phyloP scores from a whole-genome alignment of 2,797 vertebrate species.

The Neosilurus mollespiculum region DNA sequence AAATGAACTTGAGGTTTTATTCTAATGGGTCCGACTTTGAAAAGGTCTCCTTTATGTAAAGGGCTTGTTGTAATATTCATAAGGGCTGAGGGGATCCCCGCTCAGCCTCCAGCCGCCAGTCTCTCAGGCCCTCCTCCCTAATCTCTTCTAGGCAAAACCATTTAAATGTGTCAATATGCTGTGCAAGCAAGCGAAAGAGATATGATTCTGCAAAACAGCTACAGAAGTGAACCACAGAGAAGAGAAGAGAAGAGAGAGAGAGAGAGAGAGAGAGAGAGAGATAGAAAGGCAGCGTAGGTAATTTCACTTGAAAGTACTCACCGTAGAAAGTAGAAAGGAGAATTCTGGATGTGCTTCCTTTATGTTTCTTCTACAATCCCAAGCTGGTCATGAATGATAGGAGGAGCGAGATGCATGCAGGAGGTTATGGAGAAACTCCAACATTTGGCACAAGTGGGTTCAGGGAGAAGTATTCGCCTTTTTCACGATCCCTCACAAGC shows the following conservation, averaged over 20 bases:
- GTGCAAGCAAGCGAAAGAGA: slow-evolving; percentile 36
- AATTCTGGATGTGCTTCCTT: background rate
- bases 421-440: slow-evolving; percentile 66
- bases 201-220: slow-evolving; percentile 42
- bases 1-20: slow-evolving; percentile 85
- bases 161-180: slow-evolving; percentile 49
- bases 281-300: background rate
- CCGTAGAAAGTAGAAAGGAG: slow-evolving; percentile 30
- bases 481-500: slow-evolving; percentile 64
- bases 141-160: slow-evolving; percentile 53
- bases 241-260: slow-evolving; percentile 4
- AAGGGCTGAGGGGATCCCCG: slow-evolving; percentile 67
- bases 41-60: slow-evolving; percentile 74
- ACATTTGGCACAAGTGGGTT: slow-evolving; percentile 72
- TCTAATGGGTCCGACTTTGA: slow-evolving; percentile 85
- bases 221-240: slow-evolving; percentile 8
- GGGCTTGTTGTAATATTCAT: slow-evolving; percentile 84
- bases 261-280: background rate
- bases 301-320: slow-evolving; percentile 22
- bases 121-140: slow-evolving; percentile 46
- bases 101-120: slow-evolving; percentile 46
- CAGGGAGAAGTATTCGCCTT: slow-evolving; percentile 68
- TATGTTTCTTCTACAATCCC: slow-evolving; percentile 17
- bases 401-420: slow-evolving; percentile 8
- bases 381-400: slow-evolving; percentile 23